A percentile compares a stretch with the other conserved stretches of the same genome.
phyloP scores from a whole-genome alignment of 92 coral and sea anemone species.

The Epizoanthus stellaris region DNA sequence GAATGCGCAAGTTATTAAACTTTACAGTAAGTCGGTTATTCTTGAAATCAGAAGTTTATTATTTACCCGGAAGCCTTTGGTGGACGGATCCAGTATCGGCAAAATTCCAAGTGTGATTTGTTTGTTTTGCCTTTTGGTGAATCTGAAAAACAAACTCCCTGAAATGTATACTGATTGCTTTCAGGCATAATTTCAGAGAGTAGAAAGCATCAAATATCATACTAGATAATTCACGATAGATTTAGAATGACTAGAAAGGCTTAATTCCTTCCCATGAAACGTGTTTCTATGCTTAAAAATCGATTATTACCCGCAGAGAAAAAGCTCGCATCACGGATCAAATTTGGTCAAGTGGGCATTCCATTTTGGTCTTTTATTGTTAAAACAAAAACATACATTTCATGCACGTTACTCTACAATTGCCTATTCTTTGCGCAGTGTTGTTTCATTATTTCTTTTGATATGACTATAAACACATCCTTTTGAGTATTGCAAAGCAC shows the following conservation, averaged over 20 bases:
- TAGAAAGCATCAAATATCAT: background rate
- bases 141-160: constrained; percentile 9
- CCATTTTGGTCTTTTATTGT: background rate
- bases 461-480: background rate
- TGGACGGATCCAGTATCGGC: background rate
- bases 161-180: background rate
- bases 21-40: background rate
- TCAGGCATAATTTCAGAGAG: background rate
- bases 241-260: background rate
- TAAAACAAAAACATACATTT: constrained; percentile 1
- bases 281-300: background rate
- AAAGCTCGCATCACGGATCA: background rate
- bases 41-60: constrained; percentile 4
- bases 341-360: background rate
- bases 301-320: background rate
- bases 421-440: constrained; percentile 9
- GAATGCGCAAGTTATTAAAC: background rate
- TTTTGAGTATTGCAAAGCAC: background rate
- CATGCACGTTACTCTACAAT: constrained; percentile 11
- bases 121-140: constrained; percentile 29
- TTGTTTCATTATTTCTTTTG: background rate
- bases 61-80: constrained; percentile 1
- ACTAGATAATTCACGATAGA: background rate
- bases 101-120: background rate
- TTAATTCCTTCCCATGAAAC: background rate